phyloP scores from a whole-genome alignment of 2,113 vertebrate species.

The Rhodinocichla rosea region DNA sequence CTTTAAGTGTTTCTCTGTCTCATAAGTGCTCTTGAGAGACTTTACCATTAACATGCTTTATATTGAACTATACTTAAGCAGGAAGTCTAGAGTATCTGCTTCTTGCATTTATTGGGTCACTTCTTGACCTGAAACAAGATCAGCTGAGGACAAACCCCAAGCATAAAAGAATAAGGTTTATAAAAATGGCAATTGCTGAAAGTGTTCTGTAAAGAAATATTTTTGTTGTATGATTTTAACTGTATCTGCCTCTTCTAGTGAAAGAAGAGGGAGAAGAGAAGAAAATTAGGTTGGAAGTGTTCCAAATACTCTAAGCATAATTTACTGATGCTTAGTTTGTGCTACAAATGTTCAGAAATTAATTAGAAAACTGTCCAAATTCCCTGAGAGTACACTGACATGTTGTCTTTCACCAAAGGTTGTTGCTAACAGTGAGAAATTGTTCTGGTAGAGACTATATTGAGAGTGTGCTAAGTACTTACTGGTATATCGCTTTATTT shows the following conservation, averaged over 20 bases:
- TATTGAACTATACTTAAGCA: background rate
- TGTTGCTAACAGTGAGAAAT: background rate
- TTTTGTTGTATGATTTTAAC: background rate
- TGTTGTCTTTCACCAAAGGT: conserved; percentile 14
- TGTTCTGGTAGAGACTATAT: background rate
- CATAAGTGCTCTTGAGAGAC: background rate
- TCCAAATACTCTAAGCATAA: conserved; percentile 35
- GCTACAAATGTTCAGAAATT: conserved; percentile 39
- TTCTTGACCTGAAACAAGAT: background rate
- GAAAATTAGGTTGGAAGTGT: conserved; percentile 40
- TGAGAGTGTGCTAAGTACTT: background rate
- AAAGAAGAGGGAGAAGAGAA: background rate
- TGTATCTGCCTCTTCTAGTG: background rate
- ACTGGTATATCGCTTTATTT: background rate
- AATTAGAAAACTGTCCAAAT: conserved; percentile 43
- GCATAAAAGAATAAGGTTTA: background rate
- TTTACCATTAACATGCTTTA: background rate
- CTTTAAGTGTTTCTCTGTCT: background rate
- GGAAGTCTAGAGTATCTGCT: background rate
- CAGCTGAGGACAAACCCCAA: background rate
- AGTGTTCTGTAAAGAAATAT: background rate
- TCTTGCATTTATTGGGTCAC: background rate
- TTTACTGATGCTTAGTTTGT: conserved; percentile 23
- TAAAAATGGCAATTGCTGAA: background rate
- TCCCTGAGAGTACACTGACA: background rate